Evolutionary conservation across 2,888 invertebrate species (phyloP), one percentile per base, ranked within the genome.

Genomic region (Coelopa pilipes): DNA sequence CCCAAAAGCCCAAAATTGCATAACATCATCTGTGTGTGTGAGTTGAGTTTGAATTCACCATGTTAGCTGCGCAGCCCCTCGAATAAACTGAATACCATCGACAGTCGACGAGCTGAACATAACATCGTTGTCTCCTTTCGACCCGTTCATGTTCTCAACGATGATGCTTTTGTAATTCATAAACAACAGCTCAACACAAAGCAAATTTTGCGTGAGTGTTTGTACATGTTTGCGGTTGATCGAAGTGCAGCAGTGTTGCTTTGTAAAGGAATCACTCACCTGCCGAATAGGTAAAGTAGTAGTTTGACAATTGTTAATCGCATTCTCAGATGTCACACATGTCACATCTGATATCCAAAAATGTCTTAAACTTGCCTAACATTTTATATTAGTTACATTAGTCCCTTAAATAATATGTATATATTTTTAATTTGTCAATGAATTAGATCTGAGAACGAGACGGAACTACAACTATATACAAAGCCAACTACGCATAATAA

Each of bases 1-100:
- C 79, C 80, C 81, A 78, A 78, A 79, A 66, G 66, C 50, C 47
- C 49, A 70, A 70, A 84, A 83, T 84, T 84, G 84, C 84, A 84
- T 84, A 84, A 84, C 85, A 84, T 77, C 78, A 74, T 78, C 79
- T 76, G 77, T 81, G 77, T 77, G 73, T 75, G 74, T 75, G 79
- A 78, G 74, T 80, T 60, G 70, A 21, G 47, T 70, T 47, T 13
- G 60, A 49, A 60, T 60, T 49, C 55, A 70, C 70, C 49, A 70
- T 49, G 49, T 49, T 19, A 50, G 66, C 49, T 66, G 66, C 50
- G 66, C 66, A 66, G 49, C 66, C 49, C 34, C 34, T 34, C 66
- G n/a, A 66, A 24, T 12, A 66, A 47, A 49, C 66, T 10, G 49
- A 66, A 21, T 17, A 34, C 45, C 45, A 63, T 45, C 63, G 63